Conservation (phyloP, 2,797 vertebrate species). For the Eulemur rubriventer region DNA sequence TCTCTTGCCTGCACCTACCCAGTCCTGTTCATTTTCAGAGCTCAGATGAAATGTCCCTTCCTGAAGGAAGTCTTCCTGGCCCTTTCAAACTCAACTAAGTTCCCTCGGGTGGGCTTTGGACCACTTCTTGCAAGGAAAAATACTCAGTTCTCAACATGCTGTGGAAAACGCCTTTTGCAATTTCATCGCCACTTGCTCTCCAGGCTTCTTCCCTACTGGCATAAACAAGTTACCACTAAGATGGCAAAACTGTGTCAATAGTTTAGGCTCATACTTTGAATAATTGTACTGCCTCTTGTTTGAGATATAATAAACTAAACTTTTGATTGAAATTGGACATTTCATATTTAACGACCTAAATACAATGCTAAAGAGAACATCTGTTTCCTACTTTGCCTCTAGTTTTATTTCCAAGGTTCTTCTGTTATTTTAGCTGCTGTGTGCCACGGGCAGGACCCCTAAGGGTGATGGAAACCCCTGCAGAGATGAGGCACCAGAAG, state of each 20-base stretch:
- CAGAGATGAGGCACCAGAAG: background rate
- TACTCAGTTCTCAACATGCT: no score
- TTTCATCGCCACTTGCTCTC: no score
- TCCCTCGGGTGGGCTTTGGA: background rate
- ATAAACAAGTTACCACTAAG: no score
- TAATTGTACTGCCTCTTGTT: no score
- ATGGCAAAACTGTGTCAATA: no score
- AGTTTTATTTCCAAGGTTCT: background rate
- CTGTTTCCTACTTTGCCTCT: background rate
- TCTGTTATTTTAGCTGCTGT: background rate
- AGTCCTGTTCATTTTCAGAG: background rate
- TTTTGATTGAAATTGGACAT: no score
- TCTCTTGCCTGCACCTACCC: background rate
- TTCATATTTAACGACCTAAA: no score
- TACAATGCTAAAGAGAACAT: background rate
- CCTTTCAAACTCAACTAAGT: background rate
- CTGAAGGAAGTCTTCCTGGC: background rate
- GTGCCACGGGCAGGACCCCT: background rate
- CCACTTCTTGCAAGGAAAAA: no score
- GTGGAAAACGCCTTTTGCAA: no score
- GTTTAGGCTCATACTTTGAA: no score
- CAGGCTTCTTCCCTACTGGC: no score
- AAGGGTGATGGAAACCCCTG: background rate
- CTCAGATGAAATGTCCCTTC: background rate
- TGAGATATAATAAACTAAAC: no score